Conservation (phyloP, 1,140 invertebrate species). For the Belonocnema kinseyi region DNA sequence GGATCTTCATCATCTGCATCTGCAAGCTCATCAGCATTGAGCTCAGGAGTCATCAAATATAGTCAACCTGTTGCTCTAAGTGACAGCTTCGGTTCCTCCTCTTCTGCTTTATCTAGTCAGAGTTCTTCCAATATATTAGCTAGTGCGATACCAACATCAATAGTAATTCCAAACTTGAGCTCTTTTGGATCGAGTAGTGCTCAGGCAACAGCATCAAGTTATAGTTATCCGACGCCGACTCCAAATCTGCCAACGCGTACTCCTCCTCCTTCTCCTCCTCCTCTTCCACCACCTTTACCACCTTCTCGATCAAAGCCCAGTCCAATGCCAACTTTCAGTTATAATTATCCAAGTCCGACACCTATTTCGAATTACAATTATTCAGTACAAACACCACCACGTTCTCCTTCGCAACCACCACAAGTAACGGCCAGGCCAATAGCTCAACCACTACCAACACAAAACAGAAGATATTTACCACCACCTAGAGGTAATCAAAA, state of each 20-base stretch:
- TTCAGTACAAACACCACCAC: too few species aligned
- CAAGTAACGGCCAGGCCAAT: slow-evolving; percentile 1
- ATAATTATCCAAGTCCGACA: too few species aligned
- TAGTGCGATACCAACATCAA: too few species aligned
- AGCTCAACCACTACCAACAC: slow-evolving; percentile 15
- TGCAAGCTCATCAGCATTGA: slow-evolving; percentile 5
- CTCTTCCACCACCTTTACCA: too few species aligned
- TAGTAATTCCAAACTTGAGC: too few species aligned
- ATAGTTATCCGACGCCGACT: slow-evolving; percentile 23
- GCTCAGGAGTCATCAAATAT: slow-evolving; percentile 34
- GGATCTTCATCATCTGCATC: slow-evolving; percentile 17
- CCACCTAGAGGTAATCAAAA: background rate
- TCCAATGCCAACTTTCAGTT: too few species aligned
- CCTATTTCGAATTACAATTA: too few species aligned
- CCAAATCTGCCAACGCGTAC: background rate
- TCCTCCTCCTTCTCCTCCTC: background rate
- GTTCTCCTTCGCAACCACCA: too few species aligned
- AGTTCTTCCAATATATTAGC: too few species aligned
- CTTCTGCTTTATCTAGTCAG: background rate
- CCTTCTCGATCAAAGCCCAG: too few species aligned
- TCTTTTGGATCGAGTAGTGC: background rate
- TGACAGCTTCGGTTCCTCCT: slow-evolving; percentile 16
- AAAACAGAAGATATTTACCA: slow-evolving; percentile 37
- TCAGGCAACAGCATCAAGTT: background rate
- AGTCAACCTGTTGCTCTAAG: slow-evolving; percentile 33